A percentile compares a stretch with the other conserved stretches of the same genome.
phyloP scores from a whole-genome alignment of 2,888 invertebrate species.

The Brassicogethes aeneus region DNA sequence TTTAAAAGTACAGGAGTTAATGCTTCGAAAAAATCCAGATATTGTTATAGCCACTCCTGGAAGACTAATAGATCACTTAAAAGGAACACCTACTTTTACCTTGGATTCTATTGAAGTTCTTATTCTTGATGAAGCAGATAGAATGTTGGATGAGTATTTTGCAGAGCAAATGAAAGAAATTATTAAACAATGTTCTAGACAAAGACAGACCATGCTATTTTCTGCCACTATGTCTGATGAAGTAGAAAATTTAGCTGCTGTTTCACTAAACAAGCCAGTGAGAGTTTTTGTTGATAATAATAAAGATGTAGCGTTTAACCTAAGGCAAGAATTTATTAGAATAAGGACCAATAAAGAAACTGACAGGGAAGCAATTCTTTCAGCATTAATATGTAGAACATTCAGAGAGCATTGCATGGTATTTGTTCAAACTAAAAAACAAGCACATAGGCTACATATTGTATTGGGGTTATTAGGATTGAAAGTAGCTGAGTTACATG shows the following conservation, averaged over 20 bases:
- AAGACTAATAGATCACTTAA: slow-evolving; percentile 91
- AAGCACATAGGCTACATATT: slow-evolving; percentile 90
- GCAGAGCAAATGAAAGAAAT: slow-evolving; percentile 99
- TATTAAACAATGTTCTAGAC: slow-evolving; percentile 81
- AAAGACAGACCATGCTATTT: slow-evolving; percentile 93
- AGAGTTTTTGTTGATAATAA: slow-evolving; percentile 94
- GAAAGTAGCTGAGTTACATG: slow-evolving; percentile 84
- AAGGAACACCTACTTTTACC: slow-evolving; percentile 86
- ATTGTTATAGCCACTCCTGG: slow-evolving; percentile 98
- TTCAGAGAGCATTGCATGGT: slow-evolving; percentile 89
- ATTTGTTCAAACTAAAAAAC: slow-evolving; percentile 94
- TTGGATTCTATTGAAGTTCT: slow-evolving; percentile 85
- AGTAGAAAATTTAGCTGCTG: slow-evolving; percentile 88
- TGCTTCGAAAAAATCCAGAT: slow-evolving; percentile 85
- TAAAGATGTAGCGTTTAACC: slow-evolving; percentile 89
- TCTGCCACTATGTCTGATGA: slow-evolving; percentile 99
- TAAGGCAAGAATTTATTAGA: slow-evolving; percentile 93
- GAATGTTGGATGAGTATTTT: slow-evolving; percentile 98
- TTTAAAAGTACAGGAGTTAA: slow-evolving; percentile 65
- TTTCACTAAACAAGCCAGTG: slow-evolving; percentile 87
- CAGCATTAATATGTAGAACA: slow-evolving; percentile 75
- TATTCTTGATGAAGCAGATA: slow-evolving; percentile 69
- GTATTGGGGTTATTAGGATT: slow-evolving; percentile 83
- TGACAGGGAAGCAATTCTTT: slow-evolving; percentile 84
- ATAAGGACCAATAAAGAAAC: slow-evolving; percentile 73